Conservation (phyloP, 2,113 vertebrate genomes). For the Catharus bicknelli region DNA sequence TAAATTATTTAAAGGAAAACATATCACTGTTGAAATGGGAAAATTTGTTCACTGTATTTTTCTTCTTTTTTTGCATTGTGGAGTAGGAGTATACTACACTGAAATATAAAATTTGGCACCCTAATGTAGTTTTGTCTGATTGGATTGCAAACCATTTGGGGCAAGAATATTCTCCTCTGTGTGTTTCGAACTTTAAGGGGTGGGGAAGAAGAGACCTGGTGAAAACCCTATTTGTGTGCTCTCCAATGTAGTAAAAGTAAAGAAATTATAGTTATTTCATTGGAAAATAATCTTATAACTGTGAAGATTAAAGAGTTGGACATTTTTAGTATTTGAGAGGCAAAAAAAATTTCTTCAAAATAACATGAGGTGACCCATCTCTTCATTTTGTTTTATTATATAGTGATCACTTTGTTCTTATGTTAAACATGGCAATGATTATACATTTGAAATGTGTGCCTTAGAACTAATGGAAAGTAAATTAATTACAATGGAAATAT, state of each 20-base stretch:
- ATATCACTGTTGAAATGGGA: neutral
- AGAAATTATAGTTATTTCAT: neutral
- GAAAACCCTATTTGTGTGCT: neutral
- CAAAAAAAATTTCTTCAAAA: neutral
- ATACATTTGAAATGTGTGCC: neutral
- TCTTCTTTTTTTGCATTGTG: neutral
- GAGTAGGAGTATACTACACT: neutral
- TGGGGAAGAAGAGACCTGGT: neutral
- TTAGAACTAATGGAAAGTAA: constrained; percentile 9
- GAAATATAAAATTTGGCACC: neutral
- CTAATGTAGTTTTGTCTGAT: neutral
- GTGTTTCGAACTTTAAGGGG: neutral
- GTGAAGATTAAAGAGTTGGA: neutral
- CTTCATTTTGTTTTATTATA: neutral
- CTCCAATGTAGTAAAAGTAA: neutral
- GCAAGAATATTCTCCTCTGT: neutral
- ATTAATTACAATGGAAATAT: constrained; percentile 44
- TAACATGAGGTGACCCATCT: neutral
- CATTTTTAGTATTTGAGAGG: neutral
- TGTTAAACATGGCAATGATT: neutral
- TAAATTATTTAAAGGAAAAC: neutral
- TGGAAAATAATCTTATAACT: neutral
- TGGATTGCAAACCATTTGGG: neutral
- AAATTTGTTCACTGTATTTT: neutral
- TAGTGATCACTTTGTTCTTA: neutral